Conservation (phyloP, 2,113 vertebrate genomes). For the Capra hircus region DNA sequence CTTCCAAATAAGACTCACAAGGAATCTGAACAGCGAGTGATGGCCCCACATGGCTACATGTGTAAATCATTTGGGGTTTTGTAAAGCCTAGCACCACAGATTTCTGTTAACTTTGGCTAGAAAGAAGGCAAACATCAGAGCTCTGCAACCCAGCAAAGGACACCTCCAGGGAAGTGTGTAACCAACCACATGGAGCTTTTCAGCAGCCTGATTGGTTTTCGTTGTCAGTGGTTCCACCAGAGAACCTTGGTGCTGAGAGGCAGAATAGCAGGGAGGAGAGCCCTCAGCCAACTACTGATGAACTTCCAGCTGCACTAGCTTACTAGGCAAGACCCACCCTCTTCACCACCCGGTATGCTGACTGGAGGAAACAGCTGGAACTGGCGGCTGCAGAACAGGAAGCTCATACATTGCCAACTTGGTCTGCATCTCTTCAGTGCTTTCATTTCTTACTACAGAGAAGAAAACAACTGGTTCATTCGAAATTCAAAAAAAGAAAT, state of each 20-base stretch:
- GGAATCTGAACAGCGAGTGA: neutral
- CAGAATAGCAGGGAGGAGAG: neutral
- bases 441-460: neutral
- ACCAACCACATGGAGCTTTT: neutral
- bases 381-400: neutral
- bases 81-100: neutral
- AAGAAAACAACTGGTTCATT: neutral
- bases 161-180: neutral
- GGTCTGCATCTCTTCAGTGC: neutral
- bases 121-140: neutral
- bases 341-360: neutral
- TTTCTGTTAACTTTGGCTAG: neutral
- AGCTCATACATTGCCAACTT: neutral
- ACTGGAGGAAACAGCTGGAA: slow-evolving; percentile 31
- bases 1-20: neutral
- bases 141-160: neutral
- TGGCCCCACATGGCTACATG: neutral
- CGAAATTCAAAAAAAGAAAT: neutral
- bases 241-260: neutral
- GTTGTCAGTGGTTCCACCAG: neutral
- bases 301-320: neutral
- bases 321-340: neutral
- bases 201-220: neutral
- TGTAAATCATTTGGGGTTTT: neutral
- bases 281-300: neutral